These are phyloP conservation scores for Ephydatia muelleri DNA, from an alignment of 37 sponge, comb jelly and placozoan genomes.

Conservation along the genomic window DNA sequence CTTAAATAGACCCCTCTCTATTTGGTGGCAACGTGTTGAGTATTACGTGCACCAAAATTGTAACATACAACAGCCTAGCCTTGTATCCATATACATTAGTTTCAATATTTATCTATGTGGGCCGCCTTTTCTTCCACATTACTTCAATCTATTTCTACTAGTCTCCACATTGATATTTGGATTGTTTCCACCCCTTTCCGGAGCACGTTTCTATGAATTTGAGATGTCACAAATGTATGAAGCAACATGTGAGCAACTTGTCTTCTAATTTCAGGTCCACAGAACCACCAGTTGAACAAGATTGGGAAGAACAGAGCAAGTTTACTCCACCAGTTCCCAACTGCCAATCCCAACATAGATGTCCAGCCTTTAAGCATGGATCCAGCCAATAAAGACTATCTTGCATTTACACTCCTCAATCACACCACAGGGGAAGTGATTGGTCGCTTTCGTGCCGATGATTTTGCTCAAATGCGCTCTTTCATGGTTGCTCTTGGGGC, in stretches of 20 bases:
- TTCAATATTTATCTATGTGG: too few relatives aligned
- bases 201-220: too few relatives aligned
- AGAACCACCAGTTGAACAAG: slow-evolving; percentile 23
- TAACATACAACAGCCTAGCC: too few relatives aligned
- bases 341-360: slow-evolving; percentile 35
- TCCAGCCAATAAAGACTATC: slow-evolving; percentile 58
- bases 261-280: slow-evolving; percentile 22
- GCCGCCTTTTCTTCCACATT: too few relatives aligned
- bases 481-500: slow-evolving; percentile 76
- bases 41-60: too few relatives aligned
- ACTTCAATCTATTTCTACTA: too few relatives aligned
- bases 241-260: neutral
- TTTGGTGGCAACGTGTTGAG: too few relatives aligned
- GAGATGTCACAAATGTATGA: too few relatives aligned
- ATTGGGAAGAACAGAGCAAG: neutral
- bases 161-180: too few relatives aligned
- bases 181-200: too few relatives aligned
- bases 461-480: slow-evolving; percentile 50
- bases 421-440: slow-evolving; percentile 26
- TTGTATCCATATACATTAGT: too few relatives aligned
- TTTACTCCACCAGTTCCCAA: slow-evolving; percentile 22
- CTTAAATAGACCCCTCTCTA: too few relatives aligned
- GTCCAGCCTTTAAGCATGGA: slow-evolving; percentile 57
- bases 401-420: slow-evolving; percentile 53
- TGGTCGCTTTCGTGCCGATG: slow-evolving; percentile 42